Evolutionary conservation across 2,113 vertebrate genomes (phyloP).

Genomic region (Platichthys flesus): DNA sequence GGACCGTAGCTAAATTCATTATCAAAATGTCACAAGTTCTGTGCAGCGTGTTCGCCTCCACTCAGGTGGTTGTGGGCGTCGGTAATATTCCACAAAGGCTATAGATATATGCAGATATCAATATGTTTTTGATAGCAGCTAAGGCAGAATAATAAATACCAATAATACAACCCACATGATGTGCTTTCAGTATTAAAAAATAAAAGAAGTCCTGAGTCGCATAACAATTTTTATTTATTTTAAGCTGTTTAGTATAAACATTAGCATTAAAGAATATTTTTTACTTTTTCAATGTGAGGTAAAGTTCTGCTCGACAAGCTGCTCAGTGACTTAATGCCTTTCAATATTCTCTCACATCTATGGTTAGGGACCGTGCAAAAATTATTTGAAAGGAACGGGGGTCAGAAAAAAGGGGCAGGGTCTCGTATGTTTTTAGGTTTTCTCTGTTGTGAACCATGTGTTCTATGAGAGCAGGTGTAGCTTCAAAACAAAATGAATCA

Average conservation of each 20-base stretch:
- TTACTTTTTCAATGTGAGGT: no score
- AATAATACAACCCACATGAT: not conserved
- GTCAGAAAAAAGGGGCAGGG: no score
- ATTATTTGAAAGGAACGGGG: no score
- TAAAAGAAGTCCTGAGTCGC: no score
- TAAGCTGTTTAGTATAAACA: no score
- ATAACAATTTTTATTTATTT: no score
- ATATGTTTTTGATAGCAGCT: not conserved
- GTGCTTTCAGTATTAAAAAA: no score
- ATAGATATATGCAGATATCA: not conserved
- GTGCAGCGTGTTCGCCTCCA: not conserved
- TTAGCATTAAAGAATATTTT: no score
- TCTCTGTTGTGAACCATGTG: not conserved
- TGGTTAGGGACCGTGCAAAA: no score
- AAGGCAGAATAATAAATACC: not conserved
- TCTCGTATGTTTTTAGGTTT: not conserved
- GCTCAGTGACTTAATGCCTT: no score
- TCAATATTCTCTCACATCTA: no score
- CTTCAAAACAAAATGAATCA: not conserved
- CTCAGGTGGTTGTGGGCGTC: not conserved
- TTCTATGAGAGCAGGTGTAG: not conserved
- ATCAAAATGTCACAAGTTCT: constrained; percentile 25
- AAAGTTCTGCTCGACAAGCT: no score
- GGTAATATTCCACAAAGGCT: not conserved
- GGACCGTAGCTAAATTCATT: not conserved